Evolutionary conservation across 2,797 vertebrate species (phyloP).

Genomic region (Mus minutoides): DNA sequence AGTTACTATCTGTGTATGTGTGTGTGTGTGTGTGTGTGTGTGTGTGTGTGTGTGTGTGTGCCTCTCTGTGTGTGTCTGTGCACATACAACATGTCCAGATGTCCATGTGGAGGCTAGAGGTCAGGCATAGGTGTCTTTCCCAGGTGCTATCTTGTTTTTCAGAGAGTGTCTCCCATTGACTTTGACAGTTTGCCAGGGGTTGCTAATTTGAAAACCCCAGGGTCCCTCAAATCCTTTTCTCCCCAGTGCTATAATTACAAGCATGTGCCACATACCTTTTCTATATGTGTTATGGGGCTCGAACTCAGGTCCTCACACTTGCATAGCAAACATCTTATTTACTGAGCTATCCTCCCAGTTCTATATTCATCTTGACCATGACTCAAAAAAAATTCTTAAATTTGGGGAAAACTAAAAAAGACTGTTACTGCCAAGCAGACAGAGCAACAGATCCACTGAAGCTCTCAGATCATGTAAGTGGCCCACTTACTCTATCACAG

Average conservation of each 20-base stretch:
- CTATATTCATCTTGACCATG: neutral
- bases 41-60: neutral
- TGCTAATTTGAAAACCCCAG: neutral
- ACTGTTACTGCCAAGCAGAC: neutral
- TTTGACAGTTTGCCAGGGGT: neutral
- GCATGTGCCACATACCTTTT: neutral
- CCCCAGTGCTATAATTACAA: neutral
- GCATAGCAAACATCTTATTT: neutral
- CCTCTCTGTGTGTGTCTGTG: neutral
- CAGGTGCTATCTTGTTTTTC: neutral
- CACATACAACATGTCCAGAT: neutral
- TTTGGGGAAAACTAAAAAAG: neutral
- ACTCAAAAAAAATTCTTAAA: slow-evolving; percentile 28
- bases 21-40: neutral
- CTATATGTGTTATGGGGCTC: neutral
- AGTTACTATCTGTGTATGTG: neutral
- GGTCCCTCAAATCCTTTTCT: neutral
- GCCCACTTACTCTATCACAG: neutral
- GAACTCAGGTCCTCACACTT: neutral
- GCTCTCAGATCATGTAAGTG: neutral
- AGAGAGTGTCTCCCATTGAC: neutral
- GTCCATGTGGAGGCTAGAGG: neutral
- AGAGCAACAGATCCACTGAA: neutral
- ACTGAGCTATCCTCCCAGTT: neutral
- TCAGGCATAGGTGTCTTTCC: neutral